These are phyloP conservation scores for Natator depressus DNA, from an alignment of 2,113 vertebrate species.

Conservation along the genomic window DNA sequence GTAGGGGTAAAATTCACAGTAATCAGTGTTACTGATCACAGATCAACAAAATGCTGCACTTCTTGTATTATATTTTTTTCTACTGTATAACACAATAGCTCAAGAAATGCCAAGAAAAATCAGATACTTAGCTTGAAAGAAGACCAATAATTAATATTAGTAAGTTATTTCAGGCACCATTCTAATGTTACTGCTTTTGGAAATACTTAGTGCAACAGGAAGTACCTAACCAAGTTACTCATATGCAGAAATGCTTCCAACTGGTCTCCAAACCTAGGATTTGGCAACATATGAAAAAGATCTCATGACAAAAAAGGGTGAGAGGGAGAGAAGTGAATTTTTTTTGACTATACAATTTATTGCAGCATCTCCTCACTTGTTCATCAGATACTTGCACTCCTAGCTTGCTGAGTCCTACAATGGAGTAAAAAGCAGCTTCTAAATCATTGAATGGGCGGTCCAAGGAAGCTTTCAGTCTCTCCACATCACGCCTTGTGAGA, in stretches of 20 bases:
- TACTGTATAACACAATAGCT: too few relatives aligned
- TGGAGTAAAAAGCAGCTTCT: conserved; percentile 88
- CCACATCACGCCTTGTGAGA: conserved; percentile 87
- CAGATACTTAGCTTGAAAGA: neutral
- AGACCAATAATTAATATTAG: neutral
- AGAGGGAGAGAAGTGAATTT: neutral
- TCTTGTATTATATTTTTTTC: neutral
- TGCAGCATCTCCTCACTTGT: conserved; percentile 78
- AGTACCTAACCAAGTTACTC: neutral
- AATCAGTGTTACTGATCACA: neutral
- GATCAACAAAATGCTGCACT: neutral
- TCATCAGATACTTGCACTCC: conserved; percentile 84
- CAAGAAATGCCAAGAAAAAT: neutral
- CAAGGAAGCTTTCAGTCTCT: conserved; percentile 84
- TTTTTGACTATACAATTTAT: neutral
- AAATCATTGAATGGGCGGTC: conserved; percentile 85
- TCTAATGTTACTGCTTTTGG: neutral
- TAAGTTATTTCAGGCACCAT: neutral
- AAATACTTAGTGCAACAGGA: neutral
- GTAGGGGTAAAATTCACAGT: neutral
- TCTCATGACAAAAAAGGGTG: neutral
- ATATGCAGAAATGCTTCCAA: neutral
- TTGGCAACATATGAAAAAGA: neutral
- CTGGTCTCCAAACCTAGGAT: neutral
- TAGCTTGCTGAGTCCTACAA: conserved; percentile 87